Conservation (phyloP, 2,113 vertebrate species). For the Anser cygnoides region DNA sequence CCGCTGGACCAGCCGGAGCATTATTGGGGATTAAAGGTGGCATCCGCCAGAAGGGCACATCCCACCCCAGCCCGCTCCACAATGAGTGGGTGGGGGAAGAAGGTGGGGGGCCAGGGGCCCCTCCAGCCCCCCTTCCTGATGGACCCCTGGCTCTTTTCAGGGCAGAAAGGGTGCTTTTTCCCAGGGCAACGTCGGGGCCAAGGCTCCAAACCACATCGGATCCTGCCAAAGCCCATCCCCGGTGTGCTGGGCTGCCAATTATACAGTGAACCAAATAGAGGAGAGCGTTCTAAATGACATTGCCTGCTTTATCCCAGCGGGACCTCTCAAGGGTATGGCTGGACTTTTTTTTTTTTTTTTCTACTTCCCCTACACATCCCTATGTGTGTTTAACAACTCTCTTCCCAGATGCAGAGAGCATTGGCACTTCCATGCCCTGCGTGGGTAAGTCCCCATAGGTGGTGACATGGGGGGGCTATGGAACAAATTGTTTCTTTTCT, state of each 20-base stretch:
- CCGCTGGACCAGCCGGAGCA: not conserved
- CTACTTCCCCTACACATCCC: not conserved
- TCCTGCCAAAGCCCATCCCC: not conserved
- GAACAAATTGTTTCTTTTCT: not conserved
- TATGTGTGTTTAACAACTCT: not conserved
- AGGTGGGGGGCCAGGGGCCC: not conserved
- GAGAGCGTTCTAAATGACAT: not conserved
- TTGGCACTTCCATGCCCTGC: not conserved
- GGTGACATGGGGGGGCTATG: fast-evolving
- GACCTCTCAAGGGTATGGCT: not conserved
- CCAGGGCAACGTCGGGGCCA: not conserved
- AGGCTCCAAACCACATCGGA: fast-evolving
- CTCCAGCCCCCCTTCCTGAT: not conserved
- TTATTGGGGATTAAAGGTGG: conserved; percentile 58
- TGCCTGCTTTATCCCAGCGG: not conserved
- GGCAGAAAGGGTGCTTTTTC: not conserved
- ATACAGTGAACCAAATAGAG: not conserved
- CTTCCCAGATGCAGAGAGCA: conserved; percentile 5
- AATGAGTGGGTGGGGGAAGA: not conserved
- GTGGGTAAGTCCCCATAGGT: conserved; percentile 9
- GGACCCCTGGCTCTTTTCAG: fast-evolving
- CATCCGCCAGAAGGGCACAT: conserved; percentile 20
- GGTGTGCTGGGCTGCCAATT: not conserved
- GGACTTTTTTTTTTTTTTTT: not conserved
- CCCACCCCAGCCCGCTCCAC: not conserved